Percentiles rank a stretch among this genome's conserved stretches.
These are phyloP conservation scores for Pachymerium ferrugineum DNA, from an alignment of 2,888 invertebrate species.

Conservation along the genomic window DNA sequence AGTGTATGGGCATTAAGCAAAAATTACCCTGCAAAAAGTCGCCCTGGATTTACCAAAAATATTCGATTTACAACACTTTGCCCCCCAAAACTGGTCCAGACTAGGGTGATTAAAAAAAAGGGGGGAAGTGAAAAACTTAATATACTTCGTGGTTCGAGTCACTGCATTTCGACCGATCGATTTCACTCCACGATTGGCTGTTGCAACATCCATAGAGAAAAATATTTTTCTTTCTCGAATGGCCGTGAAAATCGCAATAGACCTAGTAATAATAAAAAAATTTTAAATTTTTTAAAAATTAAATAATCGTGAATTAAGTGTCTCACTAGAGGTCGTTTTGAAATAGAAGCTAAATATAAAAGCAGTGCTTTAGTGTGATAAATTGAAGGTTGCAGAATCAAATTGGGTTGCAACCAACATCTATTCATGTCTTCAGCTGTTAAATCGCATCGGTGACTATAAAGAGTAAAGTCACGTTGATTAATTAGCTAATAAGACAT, in stretches of 20 bases:
- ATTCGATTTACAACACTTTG: too few relatives aligned
- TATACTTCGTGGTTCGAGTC: constrained; percentile 42
- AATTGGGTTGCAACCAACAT: constrained; percentile 72
- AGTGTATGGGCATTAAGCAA: too few relatives aligned
- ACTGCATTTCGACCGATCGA: constrained; percentile 55
- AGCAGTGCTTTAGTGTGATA: constrained; percentile 65
- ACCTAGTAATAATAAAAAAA: constrained; percentile 46
- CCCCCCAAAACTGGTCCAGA: too few relatives aligned
- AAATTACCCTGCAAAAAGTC: too few relatives aligned
- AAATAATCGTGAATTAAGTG: background rate
- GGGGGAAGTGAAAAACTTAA: background rate
- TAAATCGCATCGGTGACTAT: constrained; percentile 73
- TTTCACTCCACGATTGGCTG: constrained; percentile 62
- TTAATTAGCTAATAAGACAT: too few relatives aligned
- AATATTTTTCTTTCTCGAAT: constrained; percentile 76
- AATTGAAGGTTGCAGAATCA: constrained; percentile 70
- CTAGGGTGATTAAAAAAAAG: too few relatives aligned
- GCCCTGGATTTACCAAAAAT: too few relatives aligned
- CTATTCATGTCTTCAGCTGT: constrained; percentile 81
- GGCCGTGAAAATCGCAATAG: constrained; percentile 74
- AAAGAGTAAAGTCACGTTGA: too few relatives aligned
- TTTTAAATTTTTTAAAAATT: background rate
- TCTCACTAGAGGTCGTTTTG: constrained; percentile 46
- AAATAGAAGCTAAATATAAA: constrained; percentile 46
- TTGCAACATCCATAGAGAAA: constrained; percentile 77